Percentiles rank a stretch among this genome's conserved stretches.
Evolutionary conservation across 2,888 invertebrate species (phyloP).

Genomic region (Icerya purchasi): DNA sequence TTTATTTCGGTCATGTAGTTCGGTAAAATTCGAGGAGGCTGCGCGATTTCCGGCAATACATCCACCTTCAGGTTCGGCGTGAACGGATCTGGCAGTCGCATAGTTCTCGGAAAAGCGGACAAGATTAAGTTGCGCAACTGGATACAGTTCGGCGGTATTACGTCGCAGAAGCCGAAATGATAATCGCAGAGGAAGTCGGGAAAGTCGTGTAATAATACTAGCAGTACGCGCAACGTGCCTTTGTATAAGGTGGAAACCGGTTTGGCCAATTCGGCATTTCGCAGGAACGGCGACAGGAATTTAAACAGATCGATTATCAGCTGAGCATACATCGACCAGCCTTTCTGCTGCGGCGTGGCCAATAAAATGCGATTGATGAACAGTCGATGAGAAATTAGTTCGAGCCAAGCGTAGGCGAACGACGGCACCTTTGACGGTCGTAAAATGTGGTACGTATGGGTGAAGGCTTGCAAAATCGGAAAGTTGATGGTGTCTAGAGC

Average conservation of each 20-base stretch:
- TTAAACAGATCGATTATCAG: constrained; percentile 87
- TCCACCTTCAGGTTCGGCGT: constrained; percentile 91
- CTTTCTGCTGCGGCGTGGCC: constrained; percentile 76
- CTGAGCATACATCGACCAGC: constrained; percentile 95
- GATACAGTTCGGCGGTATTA: constrained; percentile 96
- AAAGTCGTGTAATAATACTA: constrained; percentile 93
- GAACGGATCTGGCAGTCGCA: constrained; percentile 96
- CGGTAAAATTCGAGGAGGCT: constrained; percentile 70
- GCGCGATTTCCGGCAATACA: constrained; percentile 66
- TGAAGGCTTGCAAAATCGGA: constrained; percentile 83
- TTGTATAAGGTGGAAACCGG: constrained; percentile 87
- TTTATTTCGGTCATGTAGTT: constrained; percentile 74
- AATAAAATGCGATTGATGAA: constrained; percentile 87
- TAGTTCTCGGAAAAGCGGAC: constrained; percentile 92
- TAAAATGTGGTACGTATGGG: constrained; percentile 82
- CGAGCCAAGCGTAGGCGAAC: constrained; percentile 96
- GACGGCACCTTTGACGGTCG: constrained; percentile 84
- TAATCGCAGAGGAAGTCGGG: constrained; percentile 98
- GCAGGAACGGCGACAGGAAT: constrained; percentile 85
- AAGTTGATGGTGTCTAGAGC: constrained; percentile 86
- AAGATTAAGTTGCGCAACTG: constrained; percentile 95
- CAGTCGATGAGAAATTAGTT: constrained; percentile 86
- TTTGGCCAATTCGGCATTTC: constrained; percentile 88
- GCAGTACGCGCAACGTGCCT: constrained; percentile 78
- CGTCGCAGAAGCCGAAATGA: constrained; percentile 97